Base-by-base conservation (phyloP, 2,797 vertebrate species). In the Pseudopleuronectes americanus region DNA sequence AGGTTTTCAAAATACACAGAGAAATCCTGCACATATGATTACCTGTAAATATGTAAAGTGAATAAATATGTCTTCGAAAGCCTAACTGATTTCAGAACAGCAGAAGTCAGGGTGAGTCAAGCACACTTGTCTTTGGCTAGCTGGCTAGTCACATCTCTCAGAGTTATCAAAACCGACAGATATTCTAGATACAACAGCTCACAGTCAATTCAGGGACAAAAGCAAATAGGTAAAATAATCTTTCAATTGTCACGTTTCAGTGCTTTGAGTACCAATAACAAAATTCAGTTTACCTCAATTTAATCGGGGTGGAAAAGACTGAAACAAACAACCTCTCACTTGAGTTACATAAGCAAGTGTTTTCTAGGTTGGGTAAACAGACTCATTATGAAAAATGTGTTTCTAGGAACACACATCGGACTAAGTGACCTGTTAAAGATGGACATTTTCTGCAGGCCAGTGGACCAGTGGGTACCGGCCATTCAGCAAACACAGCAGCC, bases 401-500 rank as follows among this genome's bases (percentile, higher is more conserved):
- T 56, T 68, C 23, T 51, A 12, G 48, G 28, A 26, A 12, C 21
- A 6, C 67, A 45, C 54, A 62, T 76, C 8, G 4, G 41, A 57
- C 28, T 63, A 58, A 79, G 58, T 80, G 60, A 65, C 17, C 47
- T 49, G 68, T 79, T 33, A 51, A 51, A 67, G 57, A 64, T 23
- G 75, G 31, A 53, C 12, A 23, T 3, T 47, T 53, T 69, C 28
- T 53, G 57, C 55, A 31, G 68, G 1, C 23, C 26, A 1, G n/a
- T 49, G 31, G 51, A 79, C 48, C 53, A 14, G 57, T 3, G 17
- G 49, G 77, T 59, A 86, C 60, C 14, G 55, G 41, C 19, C 16
- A 64, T 81, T 90, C 64, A 53, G 79, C 80, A 92, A 92, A 94
- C 87, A 91, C 66, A 66, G 43, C 51, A 6, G 51, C 12, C 2